phyloP scores from a whole-genome alignment of 2,888 invertebrate species.

The Epirrhoe tristata region DNA sequence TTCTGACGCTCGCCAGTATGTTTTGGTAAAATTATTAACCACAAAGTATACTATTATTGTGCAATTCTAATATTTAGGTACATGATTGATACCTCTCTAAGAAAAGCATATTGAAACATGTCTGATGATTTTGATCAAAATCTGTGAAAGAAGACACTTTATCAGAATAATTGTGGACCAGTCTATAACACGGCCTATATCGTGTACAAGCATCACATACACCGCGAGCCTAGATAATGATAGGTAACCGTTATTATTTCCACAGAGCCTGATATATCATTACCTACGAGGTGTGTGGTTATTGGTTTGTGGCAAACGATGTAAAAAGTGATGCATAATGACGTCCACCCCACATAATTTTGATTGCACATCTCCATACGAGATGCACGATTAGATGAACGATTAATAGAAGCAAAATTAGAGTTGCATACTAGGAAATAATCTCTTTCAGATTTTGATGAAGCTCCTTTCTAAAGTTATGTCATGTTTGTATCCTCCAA shows the following conservation, averaged over 20 bases:
- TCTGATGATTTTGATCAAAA: not conserved
- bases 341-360: conserved; percentile 28
- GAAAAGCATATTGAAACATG: too few relatives aligned
- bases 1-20: too few relatives aligned
- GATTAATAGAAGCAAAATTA: conserved; percentile 16
- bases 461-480: conserved; percentile 51
- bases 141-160: not conserved
- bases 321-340: conserved; percentile 34
- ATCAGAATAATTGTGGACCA: not conserved
- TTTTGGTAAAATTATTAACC: too few relatives aligned
- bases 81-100: too few relatives aligned
- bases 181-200: not conserved
- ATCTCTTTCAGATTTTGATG: conserved; percentile 46
- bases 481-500: conserved; percentile 28
- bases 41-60: too few relatives aligned
- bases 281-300: conserved; percentile 22
- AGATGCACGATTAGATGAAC: conserved; percentile 33
- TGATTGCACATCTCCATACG: conserved; percentile 43
- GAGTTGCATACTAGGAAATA: conserved; percentile 49
- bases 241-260: conserved; percentile 21
- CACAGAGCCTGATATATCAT: conserved; percentile 20
- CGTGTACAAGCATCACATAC: conserved; percentile 1
- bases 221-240: conserved; percentile 4
- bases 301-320: conserved; percentile 28
- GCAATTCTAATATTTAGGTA: too few relatives aligned